Evolutionary conservation across 92 coral and sea anemone species (phyloP), one percentile per base, ranked within the genome.

Genomic region (Metridium senile): DNA sequence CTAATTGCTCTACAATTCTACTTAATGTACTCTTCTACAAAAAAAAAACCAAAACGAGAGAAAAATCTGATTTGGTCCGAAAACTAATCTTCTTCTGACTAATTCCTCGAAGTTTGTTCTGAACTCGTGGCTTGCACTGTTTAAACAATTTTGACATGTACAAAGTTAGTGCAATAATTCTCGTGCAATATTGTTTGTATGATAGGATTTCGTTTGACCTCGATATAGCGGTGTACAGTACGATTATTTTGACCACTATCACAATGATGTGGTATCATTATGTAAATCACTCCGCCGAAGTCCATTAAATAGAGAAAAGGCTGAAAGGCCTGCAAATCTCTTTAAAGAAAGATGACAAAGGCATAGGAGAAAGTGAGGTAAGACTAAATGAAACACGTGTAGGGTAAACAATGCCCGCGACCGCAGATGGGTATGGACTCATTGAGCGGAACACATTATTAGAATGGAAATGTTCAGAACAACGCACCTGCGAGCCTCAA

Each of bases 321-420:
- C 89, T 89, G 94, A 89, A 89, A 91, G 84, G 94, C 86, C 89
- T 93, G 94, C 89, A 93, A 93, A 93, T 89, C 94, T 89, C 92
- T 89, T 93, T 93, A 93, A 90, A 88, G 89, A 86, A 87, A 74
- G 86, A 75, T 79, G 87, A 91, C 89, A 91, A 93, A 73, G 90
- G 81, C 81, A 74, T 70, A 82, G 80, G 72, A 86, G 86, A 89
- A 89, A 79, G 91, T 83, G 84, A 79, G 95, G 92, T 86, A 80
- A 89, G 87, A 88, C 86, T 81, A 88, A 88, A 84, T 90, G 93
- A 86, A 91, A 90, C 99, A 96, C 99, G 97, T 96, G 99, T 88
- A 88, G 71, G 76, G 59, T 22, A 66, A 51, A 89, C 92, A 90
- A 89, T 89, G 77, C 92, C 78, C 82, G 82, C 80, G 81, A 88